phyloP scores from a whole-genome alignment of 1,140 invertebrate genomes.

The Gonatopus flavifemur region DNA sequence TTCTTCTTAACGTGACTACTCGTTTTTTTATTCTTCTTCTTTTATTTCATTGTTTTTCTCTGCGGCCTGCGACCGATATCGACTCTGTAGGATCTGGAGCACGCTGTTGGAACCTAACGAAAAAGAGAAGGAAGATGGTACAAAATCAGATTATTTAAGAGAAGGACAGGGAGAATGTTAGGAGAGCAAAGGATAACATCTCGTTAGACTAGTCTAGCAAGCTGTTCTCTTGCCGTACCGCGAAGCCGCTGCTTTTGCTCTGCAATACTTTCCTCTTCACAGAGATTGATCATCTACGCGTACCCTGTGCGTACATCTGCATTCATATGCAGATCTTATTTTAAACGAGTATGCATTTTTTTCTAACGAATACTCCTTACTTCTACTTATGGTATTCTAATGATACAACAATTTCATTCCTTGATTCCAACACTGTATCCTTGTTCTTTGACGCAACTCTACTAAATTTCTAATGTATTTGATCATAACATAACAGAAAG shows the following conservation, averaged over 20 bases:
- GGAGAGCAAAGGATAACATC: slow-evolving; percentile 34
- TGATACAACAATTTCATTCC: too few species aligned
- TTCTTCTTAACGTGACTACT: slow-evolving; percentile 13
- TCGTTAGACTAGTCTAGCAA: slow-evolving; percentile 39
- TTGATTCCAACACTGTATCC: too few species aligned
- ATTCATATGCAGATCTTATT: too few species aligned
- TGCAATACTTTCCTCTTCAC: too few species aligned
- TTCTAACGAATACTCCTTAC: too few species aligned
- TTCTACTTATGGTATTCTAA: too few species aligned
- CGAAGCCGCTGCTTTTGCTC: slow-evolving; percentile 25
- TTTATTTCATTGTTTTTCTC: slow-evolving; percentile 20
- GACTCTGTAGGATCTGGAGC: slow-evolving; percentile 29
- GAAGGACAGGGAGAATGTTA: slow-evolving; percentile 29
- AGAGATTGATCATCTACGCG: slow-evolving; percentile 34
- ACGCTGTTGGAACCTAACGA: slow-evolving; percentile 5
- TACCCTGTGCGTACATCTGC: slow-evolving; percentile 4
- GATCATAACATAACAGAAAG: too few species aligned
- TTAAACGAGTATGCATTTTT: too few species aligned
- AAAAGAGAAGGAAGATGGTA: not conserved
- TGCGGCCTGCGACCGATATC: slow-evolving; percentile 24
- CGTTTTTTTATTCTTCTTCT: slow-evolving; percentile 3
- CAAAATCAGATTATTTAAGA: slow-evolving; percentile 20
- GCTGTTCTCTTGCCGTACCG: slow-evolving; percentile 11
- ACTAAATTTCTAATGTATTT: too few species aligned
- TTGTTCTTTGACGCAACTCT: too few species aligned